Evolutionary conservation across 1,140 invertebrate species (phyloP).

Genomic region (Meloidogyne hapla): DNA sequence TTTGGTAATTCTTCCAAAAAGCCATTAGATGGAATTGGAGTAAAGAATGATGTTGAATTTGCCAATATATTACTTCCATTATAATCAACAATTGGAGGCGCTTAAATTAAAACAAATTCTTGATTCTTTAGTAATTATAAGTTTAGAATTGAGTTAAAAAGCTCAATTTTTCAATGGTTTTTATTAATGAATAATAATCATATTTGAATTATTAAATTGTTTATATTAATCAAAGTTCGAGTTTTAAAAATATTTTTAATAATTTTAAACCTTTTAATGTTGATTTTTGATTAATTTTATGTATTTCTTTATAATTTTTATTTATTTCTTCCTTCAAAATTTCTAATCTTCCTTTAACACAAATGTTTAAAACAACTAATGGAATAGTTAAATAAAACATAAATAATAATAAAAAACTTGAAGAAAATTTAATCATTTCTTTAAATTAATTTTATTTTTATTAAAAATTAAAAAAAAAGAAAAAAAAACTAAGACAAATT

Average conservation of each 20-base stretch:
- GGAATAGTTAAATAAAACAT: neutral
- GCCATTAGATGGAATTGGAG: neutral
- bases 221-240: no score
- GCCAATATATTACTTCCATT: neutral
- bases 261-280: neutral
- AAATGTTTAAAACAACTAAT: neutral
- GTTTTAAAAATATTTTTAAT: no score
- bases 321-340: neutral
- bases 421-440: no score
- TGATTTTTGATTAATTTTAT: neutral
- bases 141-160: no score
- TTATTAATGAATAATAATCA: no score
- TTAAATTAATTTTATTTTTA: no score
- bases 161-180: no score
- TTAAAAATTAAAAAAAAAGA: no score
- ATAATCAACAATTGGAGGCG: neutral
- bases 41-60: neutral
- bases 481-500: no score
- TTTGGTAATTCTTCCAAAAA: neutral
- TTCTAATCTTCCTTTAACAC: slow-evolving; percentile 1
- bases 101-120: neutral
- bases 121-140: no score
- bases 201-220: no score
- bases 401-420: neutral
- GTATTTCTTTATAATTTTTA: neutral